A percentile compares a stretch with the other conserved stretches of the same genome.
These are phyloP conservation scores for Cylindroiulus punctatus DNA, from an alignment of 2,888 invertebrate species.

Conservation along the genomic window DNA sequence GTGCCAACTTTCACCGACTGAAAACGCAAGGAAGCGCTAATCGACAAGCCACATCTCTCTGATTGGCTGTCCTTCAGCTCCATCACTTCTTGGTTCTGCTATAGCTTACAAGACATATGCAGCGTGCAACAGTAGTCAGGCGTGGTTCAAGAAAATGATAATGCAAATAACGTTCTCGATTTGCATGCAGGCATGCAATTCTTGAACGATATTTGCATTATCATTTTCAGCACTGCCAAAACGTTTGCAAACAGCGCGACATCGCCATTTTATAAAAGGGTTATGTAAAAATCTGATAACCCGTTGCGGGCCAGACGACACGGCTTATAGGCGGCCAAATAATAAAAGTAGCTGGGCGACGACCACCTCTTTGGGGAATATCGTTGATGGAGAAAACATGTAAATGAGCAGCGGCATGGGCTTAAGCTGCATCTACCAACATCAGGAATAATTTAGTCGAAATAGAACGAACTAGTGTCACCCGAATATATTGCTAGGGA, in stretches of 20 bases:
- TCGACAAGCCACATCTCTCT: too few relatives aligned
- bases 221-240: background rate
- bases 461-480: background rate
- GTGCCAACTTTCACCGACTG: too few relatives aligned
- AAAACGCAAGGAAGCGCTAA: too few relatives aligned
- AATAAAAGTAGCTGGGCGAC: background rate
- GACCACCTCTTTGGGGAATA: background rate
- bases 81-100: too few relatives aligned
- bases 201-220: too few relatives aligned
- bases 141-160: background rate
- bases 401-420: slow-evolving; percentile 3
- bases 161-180: background rate
- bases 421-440: background rate
- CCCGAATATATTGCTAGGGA: background rate
- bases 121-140: slow-evolving; percentile 1
- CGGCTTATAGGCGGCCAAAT: background rate
- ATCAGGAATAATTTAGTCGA: background rate
- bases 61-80: too few relatives aligned
- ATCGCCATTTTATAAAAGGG: background rate
- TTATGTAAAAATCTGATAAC: background rate
- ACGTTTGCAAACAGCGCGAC: background rate
- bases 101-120: background rate
- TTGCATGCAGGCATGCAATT: background rate
- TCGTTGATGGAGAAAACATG: slow-evolving; percentile 34
- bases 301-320: background rate